A percentile compares a stretch with the other conserved stretches of the same genome.
Evolutionary conservation across 2,113 vertebrate genomes (phyloP).

Genomic region (Aspidoscelis tigris): DNA sequence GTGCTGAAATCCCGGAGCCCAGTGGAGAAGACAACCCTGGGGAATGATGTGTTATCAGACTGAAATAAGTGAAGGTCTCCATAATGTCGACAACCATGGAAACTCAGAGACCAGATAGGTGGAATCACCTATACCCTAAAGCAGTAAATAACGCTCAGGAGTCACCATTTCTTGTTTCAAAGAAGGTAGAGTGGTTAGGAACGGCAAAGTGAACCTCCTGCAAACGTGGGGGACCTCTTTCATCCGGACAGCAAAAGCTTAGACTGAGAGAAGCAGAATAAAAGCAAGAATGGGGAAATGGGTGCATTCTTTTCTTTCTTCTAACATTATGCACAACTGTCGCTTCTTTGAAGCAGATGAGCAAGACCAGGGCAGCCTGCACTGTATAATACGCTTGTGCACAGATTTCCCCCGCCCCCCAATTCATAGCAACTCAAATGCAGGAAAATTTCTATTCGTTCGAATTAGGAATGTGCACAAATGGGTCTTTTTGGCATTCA

Average conservation of each 20-base stretch:
- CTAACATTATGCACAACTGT: background rate
- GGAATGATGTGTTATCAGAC: background rate
- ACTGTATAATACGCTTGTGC: background rate
- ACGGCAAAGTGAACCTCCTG: background rate
- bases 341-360: background rate
- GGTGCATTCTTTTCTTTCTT: background rate
- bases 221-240: background rate
- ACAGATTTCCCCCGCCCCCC: too few species aligned
- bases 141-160: background rate
- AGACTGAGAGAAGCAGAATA: background rate
- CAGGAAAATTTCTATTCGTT: too few species aligned
- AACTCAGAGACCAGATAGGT: background rate
- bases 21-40: background rate
- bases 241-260: background rate
- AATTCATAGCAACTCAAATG: too few species aligned
- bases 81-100: background rate
- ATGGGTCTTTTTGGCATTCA: too few species aligned
- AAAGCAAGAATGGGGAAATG: background rate
- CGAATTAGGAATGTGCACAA: too few species aligned
- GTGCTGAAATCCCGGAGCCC: background rate
- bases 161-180: background rate
- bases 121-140: background rate
- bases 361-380: background rate
- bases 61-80: background rate
- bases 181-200: background rate